phyloP scores from a whole-genome alignment of 30 jellyfish, hydroid and myxozoan species.

The Hydractinia echinata region DNA sequence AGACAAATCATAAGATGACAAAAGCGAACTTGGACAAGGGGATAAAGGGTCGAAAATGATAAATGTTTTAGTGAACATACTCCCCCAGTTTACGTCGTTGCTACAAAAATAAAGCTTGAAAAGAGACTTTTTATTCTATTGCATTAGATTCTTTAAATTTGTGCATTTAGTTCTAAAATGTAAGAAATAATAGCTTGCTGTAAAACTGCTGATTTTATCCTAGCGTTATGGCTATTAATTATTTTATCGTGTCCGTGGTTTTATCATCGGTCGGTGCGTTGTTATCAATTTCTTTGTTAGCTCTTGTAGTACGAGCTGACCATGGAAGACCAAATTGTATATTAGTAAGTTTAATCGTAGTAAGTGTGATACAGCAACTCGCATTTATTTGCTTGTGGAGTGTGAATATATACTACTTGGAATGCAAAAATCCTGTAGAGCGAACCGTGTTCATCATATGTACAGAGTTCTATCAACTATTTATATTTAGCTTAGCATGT shows the following conservation, averaged over 20 bases:
- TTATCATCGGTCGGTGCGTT: constrained; percentile 1
- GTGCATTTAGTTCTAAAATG: too few species aligned
- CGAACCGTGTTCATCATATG: constrained; percentile 2
- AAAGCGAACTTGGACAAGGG: too few species aligned
- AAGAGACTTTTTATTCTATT: too few species aligned
- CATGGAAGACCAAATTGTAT: not conserved
- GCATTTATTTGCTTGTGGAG: constrained; percentile 6
- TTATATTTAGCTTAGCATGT: constrained; percentile 9
- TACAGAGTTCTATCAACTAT: constrained; percentile 13
- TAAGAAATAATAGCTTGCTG: too few species aligned
- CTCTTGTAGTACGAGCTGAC: not conserved
- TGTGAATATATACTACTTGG: not conserved
- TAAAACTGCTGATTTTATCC: too few species aligned
- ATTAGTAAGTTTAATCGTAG: not conserved
- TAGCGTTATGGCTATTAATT: too few species aligned
- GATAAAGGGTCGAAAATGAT: too few species aligned
- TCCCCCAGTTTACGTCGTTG: too few species aligned
- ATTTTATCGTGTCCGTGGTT: not conserved
- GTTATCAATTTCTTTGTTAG: not conserved
- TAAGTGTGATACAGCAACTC: constrained; percentile 1
- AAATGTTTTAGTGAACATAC: too few species aligned
- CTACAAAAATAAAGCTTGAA: too few species aligned
- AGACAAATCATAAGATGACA: too few species aligned
- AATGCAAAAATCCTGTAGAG: not conserved
- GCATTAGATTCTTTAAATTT: too few species aligned